Base-by-base conservation (phyloP, 1,140 invertebrate genomes). In the Theocolax elegans region DNA sequence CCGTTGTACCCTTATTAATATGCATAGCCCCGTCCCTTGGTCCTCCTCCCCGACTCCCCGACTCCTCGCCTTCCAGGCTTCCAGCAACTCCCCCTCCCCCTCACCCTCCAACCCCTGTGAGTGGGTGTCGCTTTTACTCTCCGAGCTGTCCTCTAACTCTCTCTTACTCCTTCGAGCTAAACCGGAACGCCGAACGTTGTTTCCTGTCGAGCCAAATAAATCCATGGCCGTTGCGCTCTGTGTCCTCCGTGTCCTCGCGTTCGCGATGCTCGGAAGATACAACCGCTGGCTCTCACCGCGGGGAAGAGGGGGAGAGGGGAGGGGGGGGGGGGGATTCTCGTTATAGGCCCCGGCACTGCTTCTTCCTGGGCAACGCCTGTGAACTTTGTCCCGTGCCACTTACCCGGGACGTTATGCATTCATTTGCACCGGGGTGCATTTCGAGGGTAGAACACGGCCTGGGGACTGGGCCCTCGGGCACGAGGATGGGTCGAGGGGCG, bases 1-100 rank as follows among this genome's bases (percentile, higher is more conserved):
- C 19, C 38, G 19, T 35, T 19, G 12, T 60, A 56, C 40, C 56
- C 59, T 56, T 49, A 70, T 70, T 70, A 70, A 70, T 64, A 70
- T 70, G 60, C 68, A 70, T 58, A 58, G 51, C 42, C 10, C 13
- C 38, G 13, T 17, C 35, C 58, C 12, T 31, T 38, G 21, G 10
- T 7, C 9, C 23, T 35, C 31, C 10, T 35, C 31, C 10, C 31
- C 10, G n/a, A n/a, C 10, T 35, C 10, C 35, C 29, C 15, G 12
- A 17, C n/a, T 12, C 62, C n/a, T 15, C 15, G 42, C 31, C n/a
- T 15, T 15, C 10, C 10, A 10, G 4, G n/a, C n/a, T n/a, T n/a
- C n/a, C n/a, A n/a, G n/a, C n/a, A n/a, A n/a, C n/a, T n/a, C n/a
- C 10, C 35, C 29, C 15, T 15, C 10, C n/a, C 17, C 62, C n/a